Evolutionary conservation across 2,113 vertebrate species (phyloP), one percentile per base, ranked within the genome.

Genomic region (Eupsittula cactorum): DNA sequence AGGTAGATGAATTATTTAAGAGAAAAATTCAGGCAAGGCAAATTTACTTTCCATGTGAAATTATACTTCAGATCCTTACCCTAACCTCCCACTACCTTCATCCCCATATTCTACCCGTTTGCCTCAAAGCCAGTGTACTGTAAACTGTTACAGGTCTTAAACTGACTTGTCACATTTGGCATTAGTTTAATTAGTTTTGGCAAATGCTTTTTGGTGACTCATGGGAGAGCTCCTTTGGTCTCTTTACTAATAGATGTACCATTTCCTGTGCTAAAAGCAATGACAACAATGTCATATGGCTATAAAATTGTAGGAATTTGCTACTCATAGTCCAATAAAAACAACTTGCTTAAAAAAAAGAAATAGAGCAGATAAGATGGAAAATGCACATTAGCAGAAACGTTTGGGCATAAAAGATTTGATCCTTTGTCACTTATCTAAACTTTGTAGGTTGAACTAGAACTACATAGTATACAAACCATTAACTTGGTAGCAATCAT

Each of bases 91-190:
- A 24, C 52, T 77, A 27, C 35, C 70, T 82, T 50, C 76, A 92
- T 78, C 39, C 59, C 57, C 82, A 78, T 88, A 74, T 60, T 88
- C 52, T 63, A 93, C 41, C 35, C 37, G 64, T 88, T 90, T 86
- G 82, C 77, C 0, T 7, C 73, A 73, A 92, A 91, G 19, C 49
- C 78, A 77, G 28, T 88, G 90, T 73, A 98, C 92, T 95, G 84
- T 94, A 97, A 97, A 97, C 97, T 97, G 91, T 96, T 98, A 92
- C 93, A 87, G 94, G 97, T 97, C 95, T 98, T 97, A 98, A 98
- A 97, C 97, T 97, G 74, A 92, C 88, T 97, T 97, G 98, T 98
- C 98, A 97, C 97, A 98, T 98, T 98, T 99, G 98, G 98, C 98
- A 90, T 85, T 80, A 85, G 52, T 93, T 97, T 98, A 98, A 99